These are phyloP conservation scores for Drosophila fulvimacula DNA, from an alignment of 2,888 invertebrate species.

Conservation along the genomic window DNA sequence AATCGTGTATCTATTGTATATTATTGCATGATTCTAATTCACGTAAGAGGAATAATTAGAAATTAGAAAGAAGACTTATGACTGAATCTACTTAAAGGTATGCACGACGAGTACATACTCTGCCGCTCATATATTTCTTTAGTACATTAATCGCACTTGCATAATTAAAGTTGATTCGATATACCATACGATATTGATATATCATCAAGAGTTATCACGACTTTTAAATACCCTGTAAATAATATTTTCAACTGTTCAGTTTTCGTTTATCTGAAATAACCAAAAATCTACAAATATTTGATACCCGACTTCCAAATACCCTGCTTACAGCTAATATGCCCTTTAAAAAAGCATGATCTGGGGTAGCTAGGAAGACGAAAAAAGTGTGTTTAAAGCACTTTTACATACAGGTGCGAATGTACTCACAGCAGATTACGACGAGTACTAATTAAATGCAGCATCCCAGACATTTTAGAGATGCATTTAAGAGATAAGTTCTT, in stretches of 20 bases:
- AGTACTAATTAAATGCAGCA: slow-evolving; percentile 37
- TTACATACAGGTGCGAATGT: slow-evolving; percentile 20
- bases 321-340: neutral
- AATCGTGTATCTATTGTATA: neutral
- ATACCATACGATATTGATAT: neutral
- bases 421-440: slow-evolving; percentile 22
- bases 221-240: neutral
- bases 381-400: neutral
- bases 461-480: slow-evolving; percentile 36
- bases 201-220: neutral
- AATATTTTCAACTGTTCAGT: no score
- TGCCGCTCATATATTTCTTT: no score
- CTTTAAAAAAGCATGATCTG: no score
- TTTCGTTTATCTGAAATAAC: no score
- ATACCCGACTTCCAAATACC: neutral
- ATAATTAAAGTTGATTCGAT: neutral
- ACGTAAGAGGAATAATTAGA: neutral
- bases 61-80: neutral
- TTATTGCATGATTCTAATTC: neutral
- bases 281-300: no score
- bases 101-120: neutral
- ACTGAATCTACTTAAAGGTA: neutral
- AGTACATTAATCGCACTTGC: neutral
- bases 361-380: neutral
- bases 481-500: slow-evolving; percentile 34